phyloP scores from a whole-genome alignment of 2,113 vertebrate species.

The Dromas ardeola region DNA sequence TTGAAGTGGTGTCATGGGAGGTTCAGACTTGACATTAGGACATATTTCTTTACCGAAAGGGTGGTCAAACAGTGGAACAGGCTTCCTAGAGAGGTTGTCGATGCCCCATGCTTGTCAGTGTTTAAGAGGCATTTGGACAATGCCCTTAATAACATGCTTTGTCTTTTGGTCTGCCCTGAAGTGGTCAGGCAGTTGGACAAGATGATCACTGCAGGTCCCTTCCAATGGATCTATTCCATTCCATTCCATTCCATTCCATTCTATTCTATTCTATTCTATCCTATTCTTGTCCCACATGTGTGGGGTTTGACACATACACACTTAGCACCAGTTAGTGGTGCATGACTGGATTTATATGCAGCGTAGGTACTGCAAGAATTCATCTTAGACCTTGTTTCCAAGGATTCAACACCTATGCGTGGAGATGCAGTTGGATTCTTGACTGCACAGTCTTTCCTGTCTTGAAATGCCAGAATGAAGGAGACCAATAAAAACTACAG shows the following conservation, averaged over 20 bases:
- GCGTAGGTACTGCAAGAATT: not conserved
- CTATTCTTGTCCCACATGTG: not conserved
- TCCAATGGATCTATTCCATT: not conserved
- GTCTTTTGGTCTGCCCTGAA: not conserved
- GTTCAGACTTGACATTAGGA: not conserved
- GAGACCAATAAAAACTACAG: not conserved
- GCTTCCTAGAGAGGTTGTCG: accelerated
- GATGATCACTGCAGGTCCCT: not conserved
- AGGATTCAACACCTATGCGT: not conserved
- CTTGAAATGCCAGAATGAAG: not conserved
- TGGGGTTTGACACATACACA: not conserved
- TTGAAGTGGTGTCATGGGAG: not conserved
- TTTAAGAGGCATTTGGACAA: not conserved
- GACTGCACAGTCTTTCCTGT: not conserved
- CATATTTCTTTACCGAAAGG: not conserved
- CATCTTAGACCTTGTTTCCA: not conserved
- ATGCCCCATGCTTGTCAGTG: not conserved
- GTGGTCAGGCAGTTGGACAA: not conserved
- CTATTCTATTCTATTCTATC: not conserved
- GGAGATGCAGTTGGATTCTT: not conserved
- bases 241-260: not conserved
- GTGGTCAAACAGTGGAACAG: not conserved
- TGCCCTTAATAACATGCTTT: not conserved
- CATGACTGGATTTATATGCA: not conserved
- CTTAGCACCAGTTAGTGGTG: not conserved